A percentile compares a stretch with the other conserved stretches of the same genome.
Conservation (phyloP, 2,888 invertebrate genomes). For the Brachycybe producta region DNA sequence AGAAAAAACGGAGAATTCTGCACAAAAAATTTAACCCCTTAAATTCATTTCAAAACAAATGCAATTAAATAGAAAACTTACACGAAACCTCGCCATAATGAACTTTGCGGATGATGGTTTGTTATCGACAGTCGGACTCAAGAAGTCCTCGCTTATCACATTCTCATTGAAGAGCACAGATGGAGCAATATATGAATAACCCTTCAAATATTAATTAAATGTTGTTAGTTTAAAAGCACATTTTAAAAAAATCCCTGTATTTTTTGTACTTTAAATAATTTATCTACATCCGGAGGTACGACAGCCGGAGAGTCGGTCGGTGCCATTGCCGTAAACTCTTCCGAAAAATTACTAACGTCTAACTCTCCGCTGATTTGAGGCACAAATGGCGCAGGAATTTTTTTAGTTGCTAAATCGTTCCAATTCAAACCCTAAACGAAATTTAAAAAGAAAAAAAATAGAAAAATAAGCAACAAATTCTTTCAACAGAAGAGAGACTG, state of each 20-base stretch:
- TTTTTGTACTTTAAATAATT: constrained; percentile 78
- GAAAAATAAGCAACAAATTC: not conserved
- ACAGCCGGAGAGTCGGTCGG: constrained; percentile 85
- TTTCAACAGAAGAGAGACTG: not conserved
- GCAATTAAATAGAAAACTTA: constrained; percentile 26
- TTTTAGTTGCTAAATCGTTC: constrained; percentile 62
- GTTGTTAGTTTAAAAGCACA: too few relatives aligned
- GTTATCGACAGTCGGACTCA: constrained; percentile 40
- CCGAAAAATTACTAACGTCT: constrained; percentile 91
- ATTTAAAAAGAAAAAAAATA: not conserved
- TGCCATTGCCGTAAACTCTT: constrained; percentile 86
- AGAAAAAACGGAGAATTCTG: constrained; percentile 77
- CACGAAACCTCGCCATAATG: constrained; percentile 46
- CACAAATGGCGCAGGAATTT: constrained; percentile 73
- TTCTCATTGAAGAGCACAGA: constrained; percentile 73
- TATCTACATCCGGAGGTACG: constrained; percentile 69
- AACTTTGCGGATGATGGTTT: constrained; percentile 39
- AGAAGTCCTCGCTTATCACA: constrained; percentile 57
- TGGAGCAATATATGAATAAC: constrained; percentile 91
- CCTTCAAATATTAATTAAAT: constrained; percentile 41
- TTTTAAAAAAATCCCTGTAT: too few relatives aligned
- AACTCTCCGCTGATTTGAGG: constrained; percentile 72
- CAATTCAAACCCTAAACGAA: constrained; percentile 55
- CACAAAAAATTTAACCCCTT: constrained; percentile 24
- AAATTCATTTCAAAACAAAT: constrained; percentile 14